Conservation (phyloP, 2,113 vertebrate species). For the Passer montanus region DNA sequence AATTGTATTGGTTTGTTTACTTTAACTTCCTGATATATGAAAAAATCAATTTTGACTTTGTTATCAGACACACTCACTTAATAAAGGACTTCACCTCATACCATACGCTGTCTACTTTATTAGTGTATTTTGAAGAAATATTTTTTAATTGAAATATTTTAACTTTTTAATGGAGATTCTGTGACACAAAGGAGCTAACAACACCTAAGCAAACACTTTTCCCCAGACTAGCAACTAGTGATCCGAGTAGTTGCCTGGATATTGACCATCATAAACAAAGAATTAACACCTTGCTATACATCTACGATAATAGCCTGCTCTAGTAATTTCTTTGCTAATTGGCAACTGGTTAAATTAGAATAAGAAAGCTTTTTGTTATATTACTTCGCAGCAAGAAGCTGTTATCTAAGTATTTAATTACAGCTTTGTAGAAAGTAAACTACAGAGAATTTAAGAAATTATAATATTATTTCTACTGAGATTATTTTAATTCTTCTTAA, state of each 20-base stretch:
- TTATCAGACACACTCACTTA: conserved; percentile 7
- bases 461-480: not conserved
- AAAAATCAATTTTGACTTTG: not conserved
- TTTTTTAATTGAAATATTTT: not conserved
- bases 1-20: not conserved
- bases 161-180: not conserved
- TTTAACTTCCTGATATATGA: not conserved
- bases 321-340: not conserved
- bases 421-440: not conserved
- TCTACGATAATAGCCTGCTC: not conserved
- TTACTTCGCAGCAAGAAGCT: not conserved
- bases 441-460: not conserved
- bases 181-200: not conserved
- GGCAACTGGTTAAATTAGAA: not conserved
- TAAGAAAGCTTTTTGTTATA: not conserved
- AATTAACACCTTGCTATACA: not conserved
- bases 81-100: not conserved
- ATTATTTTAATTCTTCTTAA: not conserved
- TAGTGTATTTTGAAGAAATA: not conserved
- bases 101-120: not conserved
- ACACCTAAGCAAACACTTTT: not conserved
- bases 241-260: not conserved
- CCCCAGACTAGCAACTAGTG: not conserved
- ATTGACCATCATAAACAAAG: not conserved
- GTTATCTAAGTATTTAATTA: not conserved